Percentiles rank a stretch among this genome's conserved stretches.
These are phyloP conservation scores for Thunnus albacares DNA, from an alignment of 2,797 vertebrate genomes.

Conservation along the genomic window DNA sequence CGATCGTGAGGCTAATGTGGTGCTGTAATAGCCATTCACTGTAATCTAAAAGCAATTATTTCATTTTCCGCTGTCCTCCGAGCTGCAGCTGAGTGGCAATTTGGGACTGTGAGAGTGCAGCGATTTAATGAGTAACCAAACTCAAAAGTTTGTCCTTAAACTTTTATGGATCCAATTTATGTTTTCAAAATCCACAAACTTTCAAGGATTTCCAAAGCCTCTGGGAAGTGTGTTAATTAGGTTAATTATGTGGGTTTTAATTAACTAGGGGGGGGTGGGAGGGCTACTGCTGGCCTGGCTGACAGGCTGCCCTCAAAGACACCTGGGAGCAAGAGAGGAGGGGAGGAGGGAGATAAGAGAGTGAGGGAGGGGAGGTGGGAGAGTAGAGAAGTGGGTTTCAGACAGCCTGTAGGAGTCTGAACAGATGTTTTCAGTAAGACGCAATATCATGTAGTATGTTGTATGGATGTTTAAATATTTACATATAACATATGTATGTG, in stretches of 20 bases:
- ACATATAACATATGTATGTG: not conserved
- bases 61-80: constrained; percentile 21
- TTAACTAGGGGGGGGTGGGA: constrained; percentile 54
- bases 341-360: constrained; percentile 3
- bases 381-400: constrained; percentile 16
- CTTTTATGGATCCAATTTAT: constrained; percentile 57
- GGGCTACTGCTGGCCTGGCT: constrained; percentile 55
- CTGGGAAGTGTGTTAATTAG: constrained; percentile 71
- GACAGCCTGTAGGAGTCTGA: constrained; percentile 6
- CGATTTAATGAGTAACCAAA: constrained; percentile 49
- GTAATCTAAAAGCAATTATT: constrained; percentile 55
- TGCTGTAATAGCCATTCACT: constrained; percentile 20
- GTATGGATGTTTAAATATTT: not conserved
- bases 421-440: not conserved
- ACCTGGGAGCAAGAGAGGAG: constrained; percentile 57
- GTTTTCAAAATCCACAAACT: constrained; percentile 66
- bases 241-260: constrained; percentile 73
- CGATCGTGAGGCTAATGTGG: constrained; percentile 2
- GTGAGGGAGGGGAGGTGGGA: not conserved
- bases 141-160: constrained; percentile 51
- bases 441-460: not conserved
- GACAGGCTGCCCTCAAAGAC: constrained; percentile 63
- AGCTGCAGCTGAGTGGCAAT: constrained; percentile 37
- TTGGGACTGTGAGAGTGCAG: constrained; percentile 19
- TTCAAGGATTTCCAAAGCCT: constrained; percentile 68